phyloP scores from a whole-genome alignment of 2,113 vertebrate genomes.

The Parotia lawesii region DNA sequence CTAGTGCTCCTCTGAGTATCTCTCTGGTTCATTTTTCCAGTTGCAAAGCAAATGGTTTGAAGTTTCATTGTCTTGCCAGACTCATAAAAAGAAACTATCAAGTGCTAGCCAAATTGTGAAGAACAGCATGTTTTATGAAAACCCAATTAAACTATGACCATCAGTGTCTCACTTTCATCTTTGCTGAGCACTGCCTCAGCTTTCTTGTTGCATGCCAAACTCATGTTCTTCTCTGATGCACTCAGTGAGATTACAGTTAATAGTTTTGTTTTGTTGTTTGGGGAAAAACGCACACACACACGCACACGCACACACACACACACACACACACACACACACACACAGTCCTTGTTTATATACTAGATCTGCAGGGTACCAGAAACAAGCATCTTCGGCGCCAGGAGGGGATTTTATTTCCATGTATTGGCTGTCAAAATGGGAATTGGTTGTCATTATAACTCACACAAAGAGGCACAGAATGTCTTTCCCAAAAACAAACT shows the following conservation, averaged over 20 bases:
- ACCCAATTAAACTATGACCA: conserved; percentile 30
- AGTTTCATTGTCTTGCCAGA: conserved; percentile 50
- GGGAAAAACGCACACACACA: neutral
- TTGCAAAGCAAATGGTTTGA: conserved; percentile 40
- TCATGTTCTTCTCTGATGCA: conserved; percentile 3
- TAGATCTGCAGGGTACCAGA: neutral
- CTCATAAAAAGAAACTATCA: conserved; percentile 48
- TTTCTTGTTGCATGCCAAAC: conserved; percentile 14
- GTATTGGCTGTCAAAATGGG: neutral
- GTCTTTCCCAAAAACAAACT: neutral
- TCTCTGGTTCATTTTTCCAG: conserved; percentile 8
- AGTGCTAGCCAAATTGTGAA: conserved; percentile 9
- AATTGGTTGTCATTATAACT: neutral
- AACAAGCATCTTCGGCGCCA: neutral
- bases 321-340: neutral
- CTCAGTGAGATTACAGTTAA: conserved; percentile 20
- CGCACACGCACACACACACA: neutral
- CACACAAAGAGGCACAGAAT: neutral
- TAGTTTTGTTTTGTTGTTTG: neutral
- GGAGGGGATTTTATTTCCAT: neutral
- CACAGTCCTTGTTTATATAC: neutral
- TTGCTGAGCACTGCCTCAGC: neutral
- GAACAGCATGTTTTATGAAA: conserved; percentile 59
- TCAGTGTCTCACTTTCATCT: conserved; percentile 49
- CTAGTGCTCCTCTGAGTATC: neutral